These are phyloP conservation scores for Stenoptilia bipunctidactyla DNA, from an alignment of 2,888 invertebrate species.

Conservation along the genomic window DNA sequence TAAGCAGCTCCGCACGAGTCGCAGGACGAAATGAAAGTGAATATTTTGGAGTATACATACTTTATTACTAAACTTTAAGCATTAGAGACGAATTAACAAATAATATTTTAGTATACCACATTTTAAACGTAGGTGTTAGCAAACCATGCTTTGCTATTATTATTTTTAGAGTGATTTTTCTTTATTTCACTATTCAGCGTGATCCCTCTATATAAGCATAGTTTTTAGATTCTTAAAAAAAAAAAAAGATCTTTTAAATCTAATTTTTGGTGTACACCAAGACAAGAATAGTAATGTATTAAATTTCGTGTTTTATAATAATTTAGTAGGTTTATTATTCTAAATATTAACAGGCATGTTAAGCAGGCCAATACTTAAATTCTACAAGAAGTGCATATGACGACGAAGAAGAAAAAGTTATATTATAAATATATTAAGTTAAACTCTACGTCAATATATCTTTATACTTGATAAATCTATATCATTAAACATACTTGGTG, in stretches of 20 bases:
- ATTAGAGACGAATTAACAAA: slow-evolving; percentile 34
- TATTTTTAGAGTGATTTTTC: slow-evolving; percentile 22
- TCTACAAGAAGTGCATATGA: slow-evolving; percentile 59
- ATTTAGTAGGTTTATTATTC: slow-evolving; percentile 29
- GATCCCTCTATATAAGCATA: slow-evolving; percentile 43
- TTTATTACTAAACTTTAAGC: slow-evolving; percentile 66
- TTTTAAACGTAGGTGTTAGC: slow-evolving; percentile 21
- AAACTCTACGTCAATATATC: slow-evolving; percentile 24
- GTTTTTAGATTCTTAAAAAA: slow-evolving; percentile 33
- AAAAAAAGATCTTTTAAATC: slow-evolving; percentile 30
- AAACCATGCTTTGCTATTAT: slow-evolving; percentile 44
- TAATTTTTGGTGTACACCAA: slow-evolving; percentile 45
- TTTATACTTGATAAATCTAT: slow-evolving; percentile 28
- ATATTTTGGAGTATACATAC: slow-evolving; percentile 62
- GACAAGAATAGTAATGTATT: slow-evolving; percentile 27
- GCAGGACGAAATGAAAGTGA: slow-evolving; percentile 65
- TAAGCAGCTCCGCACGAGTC: slow-evolving; percentile 54
- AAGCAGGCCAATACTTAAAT: slow-evolving; percentile 45
- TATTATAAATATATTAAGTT: slow-evolving; percentile 29
- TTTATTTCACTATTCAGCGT: slow-evolving; percentile 1
- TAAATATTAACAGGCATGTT: slow-evolving; percentile 44
- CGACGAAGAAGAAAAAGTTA: slow-evolving; percentile 24
- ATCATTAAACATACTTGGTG: slow-evolving; percentile 38
- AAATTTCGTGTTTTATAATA: slow-evolving; percentile 25
- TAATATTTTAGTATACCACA: slow-evolving; percentile 26